Conservation (phyloP, 2,888 invertebrate species). For the Globia sparganii region DNA sequence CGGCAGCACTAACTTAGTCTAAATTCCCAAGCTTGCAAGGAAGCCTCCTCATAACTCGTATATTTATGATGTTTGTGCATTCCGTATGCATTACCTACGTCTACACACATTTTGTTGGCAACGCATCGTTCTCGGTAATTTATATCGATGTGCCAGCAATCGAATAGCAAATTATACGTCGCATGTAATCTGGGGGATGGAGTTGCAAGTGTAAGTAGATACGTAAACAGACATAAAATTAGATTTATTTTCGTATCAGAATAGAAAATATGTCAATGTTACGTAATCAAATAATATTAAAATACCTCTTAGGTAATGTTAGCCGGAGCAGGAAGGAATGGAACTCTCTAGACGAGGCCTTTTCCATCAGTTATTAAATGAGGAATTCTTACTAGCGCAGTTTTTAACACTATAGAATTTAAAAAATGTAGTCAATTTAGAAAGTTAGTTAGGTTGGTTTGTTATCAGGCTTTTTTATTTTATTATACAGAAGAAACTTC, state of each 20-base stretch:
- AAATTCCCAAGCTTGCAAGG: conserved; percentile 46
- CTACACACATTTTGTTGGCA: conserved; percentile 67
- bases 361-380: no score
- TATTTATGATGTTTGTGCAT: conserved; percentile 68
- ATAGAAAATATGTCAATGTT: not conserved
- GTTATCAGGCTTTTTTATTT: no score
- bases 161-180: conserved; percentile 62
- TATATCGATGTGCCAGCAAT: conserved; percentile 62
- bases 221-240: not conserved
- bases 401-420: no score
- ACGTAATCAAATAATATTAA: no score
- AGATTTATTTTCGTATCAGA: not conserved
- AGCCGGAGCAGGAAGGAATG: no score
- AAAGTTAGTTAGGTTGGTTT: no score
- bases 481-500: no score
- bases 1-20: conserved; percentile 37
- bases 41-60: conserved; percentile 55
- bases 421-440: no score
- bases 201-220: conserved; percentile 22
- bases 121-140: conserved; percentile 59
- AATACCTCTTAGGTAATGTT: no score
- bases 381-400: no score
- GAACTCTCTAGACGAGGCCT: no score
- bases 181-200: conserved; percentile 31
- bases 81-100: conserved; percentile 72